These are phyloP conservation scores for Urocynchramus pylzowi DNA, from an alignment of 2,113 vertebrate species.

Conservation along the genomic window DNA sequence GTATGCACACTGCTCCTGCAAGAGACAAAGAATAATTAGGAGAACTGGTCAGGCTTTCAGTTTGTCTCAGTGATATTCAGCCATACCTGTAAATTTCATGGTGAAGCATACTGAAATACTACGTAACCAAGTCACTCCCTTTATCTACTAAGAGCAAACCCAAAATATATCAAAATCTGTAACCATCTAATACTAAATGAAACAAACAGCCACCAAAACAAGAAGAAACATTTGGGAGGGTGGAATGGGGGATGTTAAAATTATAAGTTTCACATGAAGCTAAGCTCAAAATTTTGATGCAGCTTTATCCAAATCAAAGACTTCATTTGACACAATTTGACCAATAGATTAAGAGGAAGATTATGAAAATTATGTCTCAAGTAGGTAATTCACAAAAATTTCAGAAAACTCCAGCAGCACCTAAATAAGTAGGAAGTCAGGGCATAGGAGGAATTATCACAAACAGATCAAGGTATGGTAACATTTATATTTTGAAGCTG, in stretches of 20 bases:
- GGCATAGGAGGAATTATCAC: not conserved
- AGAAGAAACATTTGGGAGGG: not conserved
- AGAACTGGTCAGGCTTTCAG: not conserved
- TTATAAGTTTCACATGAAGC: not conserved
- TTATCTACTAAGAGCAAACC: not conserved
- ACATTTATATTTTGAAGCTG: not conserved
- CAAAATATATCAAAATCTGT: not conserved
- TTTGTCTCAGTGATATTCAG: not conserved
- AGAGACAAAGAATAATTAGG: not conserved
- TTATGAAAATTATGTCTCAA: not conserved
- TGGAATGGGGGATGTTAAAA: fast-evolving
- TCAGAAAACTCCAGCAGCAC: not conserved
- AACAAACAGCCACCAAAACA: not conserved
- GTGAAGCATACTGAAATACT: not conserved
- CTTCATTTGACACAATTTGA: not conserved
- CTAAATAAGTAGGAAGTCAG: not conserved
- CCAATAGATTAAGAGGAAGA: not conserved
- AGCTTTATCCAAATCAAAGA: not conserved
- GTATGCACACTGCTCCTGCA: not conserved
- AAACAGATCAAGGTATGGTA: not conserved
- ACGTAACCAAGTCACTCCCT: not conserved
- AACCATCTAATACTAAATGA: not conserved
- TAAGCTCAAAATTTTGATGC: not conserved
- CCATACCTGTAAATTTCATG: not conserved
- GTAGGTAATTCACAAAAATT: not conserved